These are phyloP conservation scores for Petromus typicus DNA, from an alignment of 2,113 vertebrate species.

Conservation along the genomic window DNA sequence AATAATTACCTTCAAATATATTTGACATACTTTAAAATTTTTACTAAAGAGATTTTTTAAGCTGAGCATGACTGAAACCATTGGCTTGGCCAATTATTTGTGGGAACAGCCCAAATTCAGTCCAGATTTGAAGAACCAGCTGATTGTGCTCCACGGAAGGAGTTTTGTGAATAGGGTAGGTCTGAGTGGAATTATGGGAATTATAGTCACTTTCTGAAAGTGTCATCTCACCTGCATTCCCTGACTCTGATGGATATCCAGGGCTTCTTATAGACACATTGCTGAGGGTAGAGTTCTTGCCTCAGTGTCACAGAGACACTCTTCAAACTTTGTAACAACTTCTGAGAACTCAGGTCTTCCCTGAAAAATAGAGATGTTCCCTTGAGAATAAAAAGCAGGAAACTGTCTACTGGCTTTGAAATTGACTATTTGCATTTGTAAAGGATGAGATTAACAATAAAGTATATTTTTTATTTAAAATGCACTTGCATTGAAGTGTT, in stretches of 20 bases:
- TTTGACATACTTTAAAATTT: neutral
- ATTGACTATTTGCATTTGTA: constrained; percentile 78
- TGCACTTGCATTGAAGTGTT: constrained; percentile 80
- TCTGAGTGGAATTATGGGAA: neutral
- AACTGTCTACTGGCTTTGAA: constrained; percentile 65
- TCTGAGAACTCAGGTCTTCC: constrained; percentile 96
- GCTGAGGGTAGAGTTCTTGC: constrained; percentile 81
- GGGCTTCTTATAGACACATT: rapidly evolving
- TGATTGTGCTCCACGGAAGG: neutral
- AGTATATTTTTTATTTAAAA: constrained; percentile 82
- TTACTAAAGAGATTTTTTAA: neutral
- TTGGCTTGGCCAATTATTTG: neutral
- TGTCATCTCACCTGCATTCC: neutral
- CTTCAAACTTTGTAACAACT: constrained; percentile 94
- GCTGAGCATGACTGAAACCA: too few species aligned
- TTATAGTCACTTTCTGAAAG: neutral
- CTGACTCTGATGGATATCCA: rapidly evolving
- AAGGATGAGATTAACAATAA: constrained; percentile 81
- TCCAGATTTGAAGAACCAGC: neutral
- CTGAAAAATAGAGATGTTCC: constrained; percentile 83
- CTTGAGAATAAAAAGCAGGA: constrained; percentile 38
- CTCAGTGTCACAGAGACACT: constrained; percentile 96
- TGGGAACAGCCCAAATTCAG: neutral
- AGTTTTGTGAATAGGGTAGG: neutral
- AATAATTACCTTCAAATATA: neutral